A percentile compares a stretch with the other conserved stretches of the same genome.
Evolutionary conservation across 2,113 vertebrate species (phyloP).

Genomic region (Paratilapia polleni): DNA sequence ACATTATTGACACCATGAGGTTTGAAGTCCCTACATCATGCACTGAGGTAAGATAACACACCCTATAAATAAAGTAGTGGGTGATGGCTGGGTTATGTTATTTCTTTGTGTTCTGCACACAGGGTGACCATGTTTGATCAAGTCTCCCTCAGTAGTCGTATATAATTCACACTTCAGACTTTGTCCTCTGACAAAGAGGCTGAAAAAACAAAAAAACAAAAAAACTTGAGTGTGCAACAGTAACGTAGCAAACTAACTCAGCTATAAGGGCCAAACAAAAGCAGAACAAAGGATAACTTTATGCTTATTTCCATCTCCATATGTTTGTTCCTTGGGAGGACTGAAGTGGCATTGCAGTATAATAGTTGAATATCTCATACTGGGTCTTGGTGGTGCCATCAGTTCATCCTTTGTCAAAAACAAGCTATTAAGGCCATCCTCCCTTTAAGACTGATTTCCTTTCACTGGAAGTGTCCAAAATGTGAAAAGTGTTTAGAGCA

Average conservation of each 20-base stretch:
- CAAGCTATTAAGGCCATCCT: too few relatives aligned
- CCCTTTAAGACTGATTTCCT: too few relatives aligned
- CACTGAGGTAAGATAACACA: neutral
- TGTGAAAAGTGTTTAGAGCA: too few relatives aligned
- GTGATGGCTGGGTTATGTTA: neutral
- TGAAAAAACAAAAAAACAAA: neutral
- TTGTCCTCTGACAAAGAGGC: neutral
- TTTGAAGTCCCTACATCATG: neutral
- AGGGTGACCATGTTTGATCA: neutral
- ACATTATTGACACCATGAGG: neutral
- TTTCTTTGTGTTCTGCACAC: neutral
- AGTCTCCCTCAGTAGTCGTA: neutral
- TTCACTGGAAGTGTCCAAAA: too few relatives aligned
- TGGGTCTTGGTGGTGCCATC: too few relatives aligned
- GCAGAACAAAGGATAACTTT: neutral
- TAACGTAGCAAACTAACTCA: neutral
- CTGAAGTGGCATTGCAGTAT: rapidly evolving
- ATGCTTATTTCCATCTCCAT: neutral
- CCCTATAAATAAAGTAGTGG: neutral
- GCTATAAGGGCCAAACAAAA: neutral
- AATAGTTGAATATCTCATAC: too few relatives aligned
- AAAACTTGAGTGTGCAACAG: neutral
- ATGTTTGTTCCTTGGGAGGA: neutral
- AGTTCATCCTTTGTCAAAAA: too few relatives aligned
- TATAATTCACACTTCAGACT: neutral